Evolutionary conservation across 1,140 invertebrate genomes (phyloP), one percentile per base, ranked within the genome.

Genomic region (Piezodorus guildinii): DNA sequence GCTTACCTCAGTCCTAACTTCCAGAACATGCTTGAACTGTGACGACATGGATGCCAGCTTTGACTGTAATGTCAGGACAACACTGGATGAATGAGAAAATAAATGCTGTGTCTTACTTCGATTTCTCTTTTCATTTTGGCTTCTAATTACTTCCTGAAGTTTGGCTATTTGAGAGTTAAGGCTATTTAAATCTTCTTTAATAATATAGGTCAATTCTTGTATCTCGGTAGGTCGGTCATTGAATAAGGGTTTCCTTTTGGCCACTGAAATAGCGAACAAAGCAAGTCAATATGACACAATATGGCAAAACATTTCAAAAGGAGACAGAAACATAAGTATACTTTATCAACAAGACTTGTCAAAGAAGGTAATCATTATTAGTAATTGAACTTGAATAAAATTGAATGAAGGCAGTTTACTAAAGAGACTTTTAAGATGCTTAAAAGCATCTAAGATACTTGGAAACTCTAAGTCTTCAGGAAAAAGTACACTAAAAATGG

Each of bases 131-230:
- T 82, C 78, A 68, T 80, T 78, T 66, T 88, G 85, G 54, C 80
- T 79, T 73, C 82, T 84, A 9, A 86, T 86, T 68, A 91, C 81
- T 70, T 89, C 86, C 72, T 90, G 88, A 62, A 93, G 75, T 69
- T 83, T 82, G 14, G 91, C 92, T 72, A 99, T 98, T 78, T 99
- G 93, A 73, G 94, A 87, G 78, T 99, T 98, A 62, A 99, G 80
- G 70, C 87, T 90, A 74, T 85, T 88, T 61, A 99, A 82, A 76
- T 99, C 96, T 70, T 92, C 88, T 78, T 98, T 98, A 30, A 99
- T 96, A 52, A 98, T 96, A 71, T 94, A 94, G 1, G 95, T 98
- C 45, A 99, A 75, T 74, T 98, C 94, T 76, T 99, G 93, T 61
- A 99, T 96, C 80, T 99, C 96, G 65, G 86, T 80, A 52, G 93